Conservation (phyloP, 2,113 vertebrate species). For the Anoura caudifer region DNA sequence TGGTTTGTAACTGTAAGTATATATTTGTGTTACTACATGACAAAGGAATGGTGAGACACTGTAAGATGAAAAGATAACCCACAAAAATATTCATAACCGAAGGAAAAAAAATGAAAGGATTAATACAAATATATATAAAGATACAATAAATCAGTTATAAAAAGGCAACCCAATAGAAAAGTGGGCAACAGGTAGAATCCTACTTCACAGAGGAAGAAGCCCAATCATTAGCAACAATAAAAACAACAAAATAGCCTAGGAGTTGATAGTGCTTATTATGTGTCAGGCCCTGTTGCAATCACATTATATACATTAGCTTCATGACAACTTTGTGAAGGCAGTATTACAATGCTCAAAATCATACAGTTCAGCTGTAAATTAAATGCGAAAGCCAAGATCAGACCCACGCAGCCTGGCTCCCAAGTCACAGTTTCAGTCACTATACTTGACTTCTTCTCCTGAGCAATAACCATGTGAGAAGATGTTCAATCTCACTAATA, state of each 20-base stretch:
- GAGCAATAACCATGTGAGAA: background rate
- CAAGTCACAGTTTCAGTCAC: background rate
- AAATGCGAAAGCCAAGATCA: background rate
- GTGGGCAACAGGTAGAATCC: background rate
- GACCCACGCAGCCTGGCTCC: background rate
- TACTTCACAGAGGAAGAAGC: background rate
- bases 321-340: background rate
- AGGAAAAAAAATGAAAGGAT: background rate
- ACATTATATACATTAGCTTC: background rate
- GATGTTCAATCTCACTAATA: background rate
- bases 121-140: background rate
- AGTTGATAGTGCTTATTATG: background rate
- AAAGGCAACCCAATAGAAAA: background rate
- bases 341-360: background rate
- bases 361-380: background rate
- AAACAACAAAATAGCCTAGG: background rate
- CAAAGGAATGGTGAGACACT: slow-evolving; percentile 10
- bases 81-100: background rate
- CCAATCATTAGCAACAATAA: background rate
- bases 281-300: background rate
- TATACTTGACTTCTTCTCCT: background rate
- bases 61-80: background rate
- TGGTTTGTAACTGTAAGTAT: background rate
- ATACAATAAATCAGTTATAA: background rate
- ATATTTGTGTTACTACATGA: background rate